phyloP scores from a whole-genome alignment of 2,113 vertebrate species.

The Coreoperca whiteheadi region DNA sequence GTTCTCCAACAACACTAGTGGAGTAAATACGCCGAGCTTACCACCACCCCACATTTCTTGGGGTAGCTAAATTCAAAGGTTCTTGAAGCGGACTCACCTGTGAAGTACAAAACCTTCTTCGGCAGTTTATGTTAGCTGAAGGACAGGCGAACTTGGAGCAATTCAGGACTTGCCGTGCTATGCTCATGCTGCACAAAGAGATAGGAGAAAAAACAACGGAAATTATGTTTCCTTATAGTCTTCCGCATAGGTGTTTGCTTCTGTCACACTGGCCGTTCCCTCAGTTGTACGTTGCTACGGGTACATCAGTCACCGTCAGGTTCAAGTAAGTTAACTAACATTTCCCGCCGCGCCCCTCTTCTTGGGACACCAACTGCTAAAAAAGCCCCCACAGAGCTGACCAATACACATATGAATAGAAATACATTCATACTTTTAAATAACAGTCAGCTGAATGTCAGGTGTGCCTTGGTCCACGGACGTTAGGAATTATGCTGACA shows the following conservation, averaged over 20 bases:
- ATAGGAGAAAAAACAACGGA: background rate
- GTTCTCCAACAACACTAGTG: background rate
- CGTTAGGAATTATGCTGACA: background rate
- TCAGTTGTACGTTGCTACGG: background rate
- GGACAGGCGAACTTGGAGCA: constrained; percentile 29
- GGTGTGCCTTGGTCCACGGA: too few species aligned
- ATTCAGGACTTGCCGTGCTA: constrained; percentile 31
- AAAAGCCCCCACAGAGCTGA: background rate
- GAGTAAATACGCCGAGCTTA: too few species aligned
- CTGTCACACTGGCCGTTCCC: background rate
- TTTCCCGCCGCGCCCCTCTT: background rate
- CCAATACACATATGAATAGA: background rate
- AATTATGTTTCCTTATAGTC: background rate
- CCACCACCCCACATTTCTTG: background rate
- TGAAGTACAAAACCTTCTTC: constrained; percentile 62
- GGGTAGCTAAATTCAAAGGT: background rate
- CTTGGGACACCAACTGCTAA: background rate
- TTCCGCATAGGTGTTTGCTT: background rate
- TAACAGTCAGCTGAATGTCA: background rate
- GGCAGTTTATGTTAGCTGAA: constrained; percentile 29
- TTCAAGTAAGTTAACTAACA: background rate
- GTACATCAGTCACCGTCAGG: background rate
- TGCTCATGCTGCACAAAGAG: constrained; percentile 73
- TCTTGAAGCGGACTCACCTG: constrained; percentile 64
- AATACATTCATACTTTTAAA: background rate